Evolutionary conservation across 2,888 invertebrate species (phyloP), one percentile per base, ranked within the genome.

Genomic region (Rhagonycha fulva): DNA sequence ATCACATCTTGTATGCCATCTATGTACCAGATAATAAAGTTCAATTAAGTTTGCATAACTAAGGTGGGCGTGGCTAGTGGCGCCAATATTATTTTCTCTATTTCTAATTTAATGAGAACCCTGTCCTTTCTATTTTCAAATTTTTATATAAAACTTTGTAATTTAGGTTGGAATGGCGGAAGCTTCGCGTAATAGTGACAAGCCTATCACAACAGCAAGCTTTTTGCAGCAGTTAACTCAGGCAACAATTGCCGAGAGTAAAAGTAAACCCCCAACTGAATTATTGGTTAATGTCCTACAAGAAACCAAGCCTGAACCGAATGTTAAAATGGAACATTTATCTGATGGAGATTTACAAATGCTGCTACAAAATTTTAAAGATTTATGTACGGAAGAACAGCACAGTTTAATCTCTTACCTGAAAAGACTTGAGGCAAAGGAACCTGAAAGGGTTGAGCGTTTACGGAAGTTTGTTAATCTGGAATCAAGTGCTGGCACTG

Each of bases 301-400:
- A 71, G 14, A 63, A 63, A 10, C 70, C 9, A 80, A 82, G 66
- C 26, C 77, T 23, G 80, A 76, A 23, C 72, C 80, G 12, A 80
- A 82, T 9, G 82, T 72, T 68, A 82, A 81, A 72, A 93, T 95
- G 91, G 95, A 95, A 81, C 93, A 92, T 11, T 88, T 96, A 9
- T 94, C 95, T 0, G 95, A 96, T 85, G 92, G 93, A 0, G 96
- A 96, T 83, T 86, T 96, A 68, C 94, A 95, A 84, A 93, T 94
- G 0, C 87, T 96, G 1, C 85, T 96, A 74, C 94, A 95, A 85
- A 96, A 95, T 84, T 94, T 94, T 81, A 95, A 94, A 85, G 94
- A 95, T 82, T 87, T 96, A 12, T 93, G 93, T 0, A 91, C 92
- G 0, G 94, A 95, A 79, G 96, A 96, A 85, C 96, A 96, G 83